These are phyloP conservation scores for Microtus ochrogaster DNA, from an alignment of 2,113 vertebrate species.

Conservation along the genomic window DNA sequence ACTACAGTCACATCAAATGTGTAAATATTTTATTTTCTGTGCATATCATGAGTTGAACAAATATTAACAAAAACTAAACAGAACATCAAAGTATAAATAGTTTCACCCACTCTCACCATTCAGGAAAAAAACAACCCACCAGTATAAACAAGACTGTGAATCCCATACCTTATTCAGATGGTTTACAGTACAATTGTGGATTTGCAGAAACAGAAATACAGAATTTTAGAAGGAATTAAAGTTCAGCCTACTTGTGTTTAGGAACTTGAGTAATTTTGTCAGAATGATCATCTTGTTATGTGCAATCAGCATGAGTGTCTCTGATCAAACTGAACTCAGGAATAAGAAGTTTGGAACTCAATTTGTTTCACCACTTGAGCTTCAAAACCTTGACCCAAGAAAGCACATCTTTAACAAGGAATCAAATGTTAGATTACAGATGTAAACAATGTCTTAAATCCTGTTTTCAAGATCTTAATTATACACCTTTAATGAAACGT, in stretches of 20 bases:
- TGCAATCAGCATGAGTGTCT: background rate
- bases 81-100: background rate
- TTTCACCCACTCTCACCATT: background rate
- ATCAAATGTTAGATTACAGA: background rate
- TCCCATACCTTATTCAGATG: background rate
- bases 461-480: conserved; percentile 31
- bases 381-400: conserved; percentile 22
- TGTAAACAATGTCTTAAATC: background rate
- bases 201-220: background rate
- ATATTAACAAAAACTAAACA: background rate
- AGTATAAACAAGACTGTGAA: background rate
- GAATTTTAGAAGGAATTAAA: background rate
- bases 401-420: background rate
- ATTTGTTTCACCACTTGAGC: background rate
- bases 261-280: background rate
- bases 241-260: background rate
- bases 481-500: background rate
- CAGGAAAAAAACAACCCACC: background rate
- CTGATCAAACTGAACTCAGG: background rate
- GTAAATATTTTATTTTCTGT: background rate
- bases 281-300: background rate
- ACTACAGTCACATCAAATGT: background rate
- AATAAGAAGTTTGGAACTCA: background rate
- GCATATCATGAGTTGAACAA: conserved; percentile 12
- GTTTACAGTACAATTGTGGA: background rate